Evolutionary conservation across 2,113 vertebrate species (phyloP).

Genomic region (Sceloporus tristichus): DNA sequence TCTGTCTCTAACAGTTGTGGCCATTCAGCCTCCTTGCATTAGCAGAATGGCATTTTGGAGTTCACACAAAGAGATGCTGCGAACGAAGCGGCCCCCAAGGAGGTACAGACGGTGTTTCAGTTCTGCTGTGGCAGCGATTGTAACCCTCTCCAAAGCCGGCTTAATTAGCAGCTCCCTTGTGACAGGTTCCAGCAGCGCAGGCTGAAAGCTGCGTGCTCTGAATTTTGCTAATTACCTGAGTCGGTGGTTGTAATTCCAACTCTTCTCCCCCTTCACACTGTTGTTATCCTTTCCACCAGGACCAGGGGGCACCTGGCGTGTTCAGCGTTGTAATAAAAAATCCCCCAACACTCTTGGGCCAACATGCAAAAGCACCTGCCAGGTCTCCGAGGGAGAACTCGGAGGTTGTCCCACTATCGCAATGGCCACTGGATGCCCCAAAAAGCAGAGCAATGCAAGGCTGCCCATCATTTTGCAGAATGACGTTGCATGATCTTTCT

Average conservation of each 20-base stretch:
- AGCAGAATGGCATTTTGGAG: too few relatives aligned
- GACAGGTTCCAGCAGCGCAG: not conserved
- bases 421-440: not conserved
- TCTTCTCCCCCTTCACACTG: not conserved
- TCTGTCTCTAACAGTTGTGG: too few relatives aligned
- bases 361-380: not conserved
- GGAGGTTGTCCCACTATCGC: too few relatives aligned
- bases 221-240: constrained; percentile 32
- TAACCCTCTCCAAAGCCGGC: not conserved
- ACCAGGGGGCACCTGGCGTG: not conserved
- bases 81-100: not conserved
- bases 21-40: too few relatives aligned
- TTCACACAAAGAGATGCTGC: not conserved
- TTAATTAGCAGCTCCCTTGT: constrained; percentile 27
- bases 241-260: constrained; percentile 5
- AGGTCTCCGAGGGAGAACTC: not conserved
- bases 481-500: too few relatives aligned
- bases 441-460: not conserved
- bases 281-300: not conserved
- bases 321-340: not conserved
- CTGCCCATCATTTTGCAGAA: not conserved
- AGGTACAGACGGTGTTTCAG: not conserved
- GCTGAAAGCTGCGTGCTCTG: not conserved
- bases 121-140: constrained; percentile 3
- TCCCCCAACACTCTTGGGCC: not conserved